Conservation (phyloP, 2,888 invertebrate species). For the Mesorhabditis belari region DNA sequence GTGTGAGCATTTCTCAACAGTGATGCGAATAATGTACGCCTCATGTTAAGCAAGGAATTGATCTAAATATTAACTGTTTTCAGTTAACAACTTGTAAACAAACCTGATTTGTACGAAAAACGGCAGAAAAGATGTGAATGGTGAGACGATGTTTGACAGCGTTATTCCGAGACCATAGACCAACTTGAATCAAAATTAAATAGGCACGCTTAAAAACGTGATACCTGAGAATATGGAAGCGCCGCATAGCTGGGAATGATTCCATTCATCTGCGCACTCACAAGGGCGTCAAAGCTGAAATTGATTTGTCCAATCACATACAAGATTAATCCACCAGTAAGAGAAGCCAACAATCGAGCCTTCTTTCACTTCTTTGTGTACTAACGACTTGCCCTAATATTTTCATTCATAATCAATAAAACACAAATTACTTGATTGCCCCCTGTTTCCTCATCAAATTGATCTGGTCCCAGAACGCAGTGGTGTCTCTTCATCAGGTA, state of each 20-base stretch:
- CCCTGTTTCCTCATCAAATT: not conserved
- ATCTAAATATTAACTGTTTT: not conserved
- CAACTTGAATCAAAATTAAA: conserved; percentile 15
- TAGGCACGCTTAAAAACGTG: too few species aligned
- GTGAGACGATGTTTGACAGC: conserved; percentile 73
- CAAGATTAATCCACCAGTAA: conserved; percentile 48
- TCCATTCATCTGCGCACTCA: conserved; percentile 71
- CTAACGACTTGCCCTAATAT: too few species aligned
- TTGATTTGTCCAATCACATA: too few species aligned
- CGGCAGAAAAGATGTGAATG: conserved; percentile 67
- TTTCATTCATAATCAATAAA: too few species aligned
- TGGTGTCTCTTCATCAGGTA: not conserved
- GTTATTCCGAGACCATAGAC: conserved; percentile 74
- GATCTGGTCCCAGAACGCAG: not conserved
- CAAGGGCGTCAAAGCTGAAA: conserved; percentile 55
- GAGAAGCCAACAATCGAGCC: conserved; percentile 18
- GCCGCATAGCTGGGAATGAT: conserved; percentile 74
- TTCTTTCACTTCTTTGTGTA: not conserved
- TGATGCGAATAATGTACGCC: conserved; percentile 45
- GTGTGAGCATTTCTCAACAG: conserved; percentile 36
- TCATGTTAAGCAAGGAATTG: conserved; percentile 23
- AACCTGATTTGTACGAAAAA: conserved; percentile 55
- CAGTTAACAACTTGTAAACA: not conserved
- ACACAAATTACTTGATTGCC: too few species aligned
- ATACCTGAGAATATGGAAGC: conserved; percentile 70